These are phyloP conservation scores for Eumerus sabulonum DNA, from an alignment of 2,888 invertebrate genomes.

Conservation along the genomic window DNA sequence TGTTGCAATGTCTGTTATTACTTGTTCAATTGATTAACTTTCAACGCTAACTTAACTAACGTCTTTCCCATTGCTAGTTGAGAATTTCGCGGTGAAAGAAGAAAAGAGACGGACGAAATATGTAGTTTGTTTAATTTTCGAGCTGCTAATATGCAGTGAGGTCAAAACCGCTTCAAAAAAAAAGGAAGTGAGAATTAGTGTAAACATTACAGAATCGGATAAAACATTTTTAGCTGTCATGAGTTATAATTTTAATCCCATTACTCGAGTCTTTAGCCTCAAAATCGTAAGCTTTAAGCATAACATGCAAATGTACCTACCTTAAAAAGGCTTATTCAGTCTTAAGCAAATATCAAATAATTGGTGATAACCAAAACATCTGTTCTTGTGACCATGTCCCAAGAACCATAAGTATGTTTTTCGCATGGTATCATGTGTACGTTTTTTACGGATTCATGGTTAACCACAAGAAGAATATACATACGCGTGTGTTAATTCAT, in stretches of 20 bases:
- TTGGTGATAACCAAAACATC: constrained; percentile 1
- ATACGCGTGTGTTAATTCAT: constrained; percentile 1
- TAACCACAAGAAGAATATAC: constrained; percentile 42
- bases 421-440: background rate
- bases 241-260: too few relatives aligned
- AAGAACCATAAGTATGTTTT: background rate
- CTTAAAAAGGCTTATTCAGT: too few relatives aligned
- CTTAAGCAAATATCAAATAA: too few relatives aligned
- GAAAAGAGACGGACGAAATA: background rate
- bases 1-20: constrained; percentile 37
- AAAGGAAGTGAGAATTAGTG: constrained; percentile 16
- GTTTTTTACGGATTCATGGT: constrained; percentile 27
- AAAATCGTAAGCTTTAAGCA: too few relatives aligned
- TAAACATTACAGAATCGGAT: background rate
- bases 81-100: too few relatives aligned
- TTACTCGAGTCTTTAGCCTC: too few relatives aligned
- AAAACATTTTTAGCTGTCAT: too few relatives aligned
- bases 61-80: constrained; percentile 14
- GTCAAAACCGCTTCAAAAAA: constrained; percentile 25
- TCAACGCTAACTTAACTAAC: constrained; percentile 31
- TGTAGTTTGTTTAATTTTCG: constrained; percentile 36
- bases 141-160: constrained; percentile 43
- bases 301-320: too few relatives aligned
- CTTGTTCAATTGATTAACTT: constrained; percentile 38
- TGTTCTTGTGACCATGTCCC: constrained; percentile 7